A percentile compares a stretch with the other conserved stretches of the same genome.
phyloP scores from a whole-genome alignment of 2,797 vertebrate species.

The Dicrostonyx torquatus region DNA sequence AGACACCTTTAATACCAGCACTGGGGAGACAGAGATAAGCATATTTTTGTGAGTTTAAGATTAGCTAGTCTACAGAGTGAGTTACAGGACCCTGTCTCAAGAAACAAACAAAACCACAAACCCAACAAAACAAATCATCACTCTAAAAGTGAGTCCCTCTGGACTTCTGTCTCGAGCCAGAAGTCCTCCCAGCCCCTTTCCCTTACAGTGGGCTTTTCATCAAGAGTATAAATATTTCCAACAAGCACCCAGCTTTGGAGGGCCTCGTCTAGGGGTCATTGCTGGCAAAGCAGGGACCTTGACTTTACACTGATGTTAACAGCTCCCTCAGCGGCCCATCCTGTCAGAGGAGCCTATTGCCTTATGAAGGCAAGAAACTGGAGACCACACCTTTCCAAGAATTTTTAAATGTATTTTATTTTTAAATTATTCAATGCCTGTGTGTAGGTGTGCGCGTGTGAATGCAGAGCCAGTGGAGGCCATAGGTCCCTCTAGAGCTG shows the following conservation, averaged over 20 bases:
- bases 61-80: no score
- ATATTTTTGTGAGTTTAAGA: no score
- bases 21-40: no score
- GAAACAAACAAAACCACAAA: background rate
- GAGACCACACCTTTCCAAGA: background rate
- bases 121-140: background rate
- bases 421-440: background rate
- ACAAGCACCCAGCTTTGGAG: background rate
- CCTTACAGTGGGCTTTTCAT: background rate
- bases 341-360: background rate
- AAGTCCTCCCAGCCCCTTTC: background rate
- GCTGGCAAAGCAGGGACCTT: no score
- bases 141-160: background rate
- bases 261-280: background rate
- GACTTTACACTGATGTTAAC: background rate
- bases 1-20: no score
- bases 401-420: background rate
- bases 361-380: background rate
- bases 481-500: background rate
- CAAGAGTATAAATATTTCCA: background rate
- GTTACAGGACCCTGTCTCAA: background rate
- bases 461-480: background rate
- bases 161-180: background rate
- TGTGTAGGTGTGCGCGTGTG: background rate
- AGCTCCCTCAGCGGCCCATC: background rate